Base-by-base conservation (phyloP, 2,888 invertebrate species). In the Drosophila mimica region DNA sequence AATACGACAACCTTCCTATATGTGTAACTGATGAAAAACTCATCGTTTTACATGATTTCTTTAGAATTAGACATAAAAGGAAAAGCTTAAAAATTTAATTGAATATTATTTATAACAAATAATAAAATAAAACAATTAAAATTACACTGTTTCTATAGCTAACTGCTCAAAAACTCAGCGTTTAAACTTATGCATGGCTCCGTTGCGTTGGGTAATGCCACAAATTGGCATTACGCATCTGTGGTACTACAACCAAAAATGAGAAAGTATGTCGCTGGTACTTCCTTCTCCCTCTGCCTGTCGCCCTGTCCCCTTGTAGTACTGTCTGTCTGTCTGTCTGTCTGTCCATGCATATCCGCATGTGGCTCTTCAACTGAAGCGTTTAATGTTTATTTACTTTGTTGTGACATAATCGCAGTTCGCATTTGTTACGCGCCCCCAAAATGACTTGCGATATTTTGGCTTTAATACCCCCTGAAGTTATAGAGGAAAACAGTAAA, bases 311-410 rank as follows among this genome's bases (percentile, higher is more conserved):
- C 15, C 30, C 17, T 58, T 52, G n/a, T 17, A 33, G 48, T n/a
- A 54, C 65, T 51, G 69, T n/a, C 25, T 25, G 25, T 25, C 25
- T 3, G 25, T 25, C 25, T 3, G 25, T 25, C 25, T 25, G 25
- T 25, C 25, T 3, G 3, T 25, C 59, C 71, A 69, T 70, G 70
- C 69, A 74, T 71, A 80, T 80, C 80, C 80, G 82, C 67, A 53
- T 72, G 74, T 49, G 4, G 74, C 60, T 56, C 49, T 31, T 52
- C 83, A 83, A 86, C 86, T 84, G 84, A 86, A 87, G 81, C 87
- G 68, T 70, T 85, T 83, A 81, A 87, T 80, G 84, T 81, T 83
- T 87, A 83, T 73, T 85, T 85, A 81, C 75, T 69, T 79, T 74
- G 72, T 33, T 58, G 76, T 84, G 86, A 84, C 86, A 84, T 84